These are phyloP conservation scores for Coendou prehensilis DNA, from an alignment of 2,797 vertebrate genomes.

Conservation along the genomic window DNA sequence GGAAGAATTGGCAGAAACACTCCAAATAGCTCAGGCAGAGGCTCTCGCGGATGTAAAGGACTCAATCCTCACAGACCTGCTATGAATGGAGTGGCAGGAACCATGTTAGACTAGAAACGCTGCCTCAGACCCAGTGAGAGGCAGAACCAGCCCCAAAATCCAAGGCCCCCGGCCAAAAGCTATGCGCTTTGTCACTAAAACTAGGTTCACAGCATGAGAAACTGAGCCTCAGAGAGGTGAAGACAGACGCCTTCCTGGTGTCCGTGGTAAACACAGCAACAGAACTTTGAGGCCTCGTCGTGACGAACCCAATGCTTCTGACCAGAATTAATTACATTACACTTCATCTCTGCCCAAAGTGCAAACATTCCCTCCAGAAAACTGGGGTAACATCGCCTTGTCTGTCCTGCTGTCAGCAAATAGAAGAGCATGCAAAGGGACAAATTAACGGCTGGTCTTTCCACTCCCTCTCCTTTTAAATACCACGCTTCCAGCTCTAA, in stretches of 20 bases:
- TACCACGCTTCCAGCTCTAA: slow-evolving; percentile 51
- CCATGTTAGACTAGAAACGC: accelerated
- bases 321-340: not conserved
- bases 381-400: accelerated
- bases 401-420: not conserved
- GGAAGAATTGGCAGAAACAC: accelerated
- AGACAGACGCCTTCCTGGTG: accelerated
- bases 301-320: not conserved
- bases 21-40: accelerated
- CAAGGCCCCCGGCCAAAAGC: too few relatives aligned
- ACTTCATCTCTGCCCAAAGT: not conserved
- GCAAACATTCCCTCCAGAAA: not conserved
- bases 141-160: not conserved
- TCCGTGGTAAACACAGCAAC: accelerated
- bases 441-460: not conserved
- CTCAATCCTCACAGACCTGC: accelerated
- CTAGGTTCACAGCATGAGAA: accelerated
- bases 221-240: accelerated
- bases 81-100: accelerated
- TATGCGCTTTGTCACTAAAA: accelerated
- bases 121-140: not conserved
- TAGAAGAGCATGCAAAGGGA: not conserved
- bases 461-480: slow-evolving; percentile 17
- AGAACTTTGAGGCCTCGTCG: accelerated
- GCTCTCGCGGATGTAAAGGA: not conserved